Base-by-base conservation (phyloP, 1,140 invertebrate species). In the Pseudomyrmex sp. region DNA sequence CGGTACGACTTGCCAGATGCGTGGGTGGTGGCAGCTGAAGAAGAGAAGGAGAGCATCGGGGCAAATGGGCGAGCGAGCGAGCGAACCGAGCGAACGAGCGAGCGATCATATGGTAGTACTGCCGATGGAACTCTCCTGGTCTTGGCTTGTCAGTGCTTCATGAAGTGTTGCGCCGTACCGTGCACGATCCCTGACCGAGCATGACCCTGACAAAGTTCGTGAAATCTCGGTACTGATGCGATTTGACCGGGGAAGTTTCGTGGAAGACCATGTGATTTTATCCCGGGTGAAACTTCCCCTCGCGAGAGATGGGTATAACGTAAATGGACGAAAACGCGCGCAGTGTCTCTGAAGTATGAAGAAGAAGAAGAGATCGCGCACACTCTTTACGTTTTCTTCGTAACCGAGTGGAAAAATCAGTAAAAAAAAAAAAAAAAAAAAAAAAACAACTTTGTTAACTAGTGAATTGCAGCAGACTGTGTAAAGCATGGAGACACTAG, bases 91-190 rank as follows among this genome's bases (percentile, higher is more conserved):
- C 86, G 88, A 90, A 62, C 85, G 73, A 76, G 26, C 61, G 4
- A 65, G 62, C 85, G 87, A 89, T 92, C 92, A 92, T 90, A 93
- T 93, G 92, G 91, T 89, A 89, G 90, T 87, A 80, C 84, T 77
- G 80, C 85, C 66, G 76, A 72, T 48, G 54, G 86, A 82, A 18
- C 86, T 91, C 89, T 91, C 88, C 88, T 83, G 88, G 84, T 77
- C 87, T 35, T 82, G 86, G 84, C 89, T 87, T 88, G 89, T 91
- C 90, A 90, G 89, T 91, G 85, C 87, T 86, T 89, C 86, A 84
- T 89, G 83, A 83, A 88, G 90, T 90, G 88, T 88, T 88, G 90
- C 82, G 70, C 86, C 85, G 89, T 85, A 77, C 77, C 61, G 88
- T 62, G 86, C 74, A 68, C 48, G 46, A 63, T 56, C 63, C 65